phyloP scores from a whole-genome alignment of 2,888 invertebrate genomes.

The Heliconius cydno region DNA sequence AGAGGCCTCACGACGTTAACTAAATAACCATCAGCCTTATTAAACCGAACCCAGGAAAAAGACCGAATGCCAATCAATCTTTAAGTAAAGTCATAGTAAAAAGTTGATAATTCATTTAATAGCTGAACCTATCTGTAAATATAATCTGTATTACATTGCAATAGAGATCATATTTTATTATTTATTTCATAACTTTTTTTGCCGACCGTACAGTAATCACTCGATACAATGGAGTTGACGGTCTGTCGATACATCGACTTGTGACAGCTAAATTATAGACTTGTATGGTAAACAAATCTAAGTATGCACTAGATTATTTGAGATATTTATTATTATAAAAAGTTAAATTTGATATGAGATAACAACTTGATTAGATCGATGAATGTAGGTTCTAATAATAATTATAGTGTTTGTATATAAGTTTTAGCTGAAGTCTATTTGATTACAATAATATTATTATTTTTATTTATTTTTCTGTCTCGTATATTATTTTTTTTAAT shows the following conservation, averaged over 20 bases:
- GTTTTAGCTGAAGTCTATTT: not conserved
- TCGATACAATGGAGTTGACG: slow-evolving; percentile 49
- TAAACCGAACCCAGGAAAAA: slow-evolving; percentile 43
- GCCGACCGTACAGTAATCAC: slow-evolving; percentile 43
- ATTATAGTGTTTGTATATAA: not conserved
- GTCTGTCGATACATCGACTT: slow-evolving; percentile 49
- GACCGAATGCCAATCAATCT: slow-evolving; percentile 47
- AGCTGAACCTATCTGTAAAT: slow-evolving; percentile 27
- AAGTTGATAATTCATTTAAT: slow-evolving; percentile 49
- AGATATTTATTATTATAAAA: slow-evolving; percentile 34
- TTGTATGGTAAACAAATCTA: slow-evolving; percentile 46
- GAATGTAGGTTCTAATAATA: not conserved
- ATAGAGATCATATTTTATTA: slow-evolving; percentile 24
- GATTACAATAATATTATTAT: not conserved
- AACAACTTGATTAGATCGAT: not conserved
- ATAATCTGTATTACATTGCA: slow-evolving; percentile 7
- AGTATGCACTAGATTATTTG: slow-evolving; percentile 42
- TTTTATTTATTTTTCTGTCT: not conserved
- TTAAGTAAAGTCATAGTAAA: slow-evolving; percentile 48
- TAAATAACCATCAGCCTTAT: slow-evolving; percentile 39
- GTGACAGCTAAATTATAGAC: slow-evolving; percentile 54
- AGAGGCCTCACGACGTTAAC: slow-evolving; percentile 38
- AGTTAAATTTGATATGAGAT: slow-evolving; percentile 6
- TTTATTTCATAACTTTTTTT: slow-evolving; percentile 16
- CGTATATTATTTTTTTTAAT: not conserved